These are phyloP conservation scores for Moxostoma hubbsi DNA, from an alignment of 2,797 vertebrate genomes.

Conservation along the genomic window DNA sequence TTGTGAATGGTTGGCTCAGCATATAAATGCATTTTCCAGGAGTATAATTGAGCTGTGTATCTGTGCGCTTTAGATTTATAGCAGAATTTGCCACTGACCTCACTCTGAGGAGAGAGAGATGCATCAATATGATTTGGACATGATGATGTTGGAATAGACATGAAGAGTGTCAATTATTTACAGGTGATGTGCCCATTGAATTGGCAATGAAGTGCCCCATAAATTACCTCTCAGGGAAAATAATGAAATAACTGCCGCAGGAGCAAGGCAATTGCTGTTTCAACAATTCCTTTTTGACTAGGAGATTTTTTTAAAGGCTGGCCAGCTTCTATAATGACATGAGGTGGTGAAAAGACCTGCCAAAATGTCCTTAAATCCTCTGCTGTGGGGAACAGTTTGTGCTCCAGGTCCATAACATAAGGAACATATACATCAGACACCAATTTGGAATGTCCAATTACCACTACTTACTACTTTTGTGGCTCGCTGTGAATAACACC, in stretches of 20 bases:
- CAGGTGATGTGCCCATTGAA: conserved; percentile 80
- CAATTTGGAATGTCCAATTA: no score
- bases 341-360: conserved; percentile 67
- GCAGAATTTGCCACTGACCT: conserved; percentile 65
- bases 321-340: conserved; percentile 73
- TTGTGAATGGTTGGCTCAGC: conserved; percentile 23
- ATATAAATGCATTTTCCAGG: conserved; percentile 37
- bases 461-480: no score
- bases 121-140: conserved; percentile 76
- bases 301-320: conserved; percentile 45
- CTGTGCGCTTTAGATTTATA: conserved; percentile 66
- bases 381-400: conserved; percentile 68
- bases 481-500: no score
- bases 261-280: conserved; percentile 44
- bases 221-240: conserved; percentile 76
- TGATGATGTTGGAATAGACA: conserved; percentile 79
- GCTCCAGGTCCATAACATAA: conserved; percentile 56
- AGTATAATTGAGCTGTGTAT: conserved; percentile 34
- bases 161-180: conserved; percentile 83
- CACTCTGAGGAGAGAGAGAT: conserved; percentile 65
- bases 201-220: conserved; percentile 77
- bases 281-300: conserved; percentile 47
- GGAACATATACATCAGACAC: conserved; percentile 15
- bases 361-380: conserved; percentile 71
- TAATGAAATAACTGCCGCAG: conserved; percentile 73